Base-by-base conservation (phyloP, 1,140 invertebrate genomes). In the Macrotrachela quadricornifera region DNA sequence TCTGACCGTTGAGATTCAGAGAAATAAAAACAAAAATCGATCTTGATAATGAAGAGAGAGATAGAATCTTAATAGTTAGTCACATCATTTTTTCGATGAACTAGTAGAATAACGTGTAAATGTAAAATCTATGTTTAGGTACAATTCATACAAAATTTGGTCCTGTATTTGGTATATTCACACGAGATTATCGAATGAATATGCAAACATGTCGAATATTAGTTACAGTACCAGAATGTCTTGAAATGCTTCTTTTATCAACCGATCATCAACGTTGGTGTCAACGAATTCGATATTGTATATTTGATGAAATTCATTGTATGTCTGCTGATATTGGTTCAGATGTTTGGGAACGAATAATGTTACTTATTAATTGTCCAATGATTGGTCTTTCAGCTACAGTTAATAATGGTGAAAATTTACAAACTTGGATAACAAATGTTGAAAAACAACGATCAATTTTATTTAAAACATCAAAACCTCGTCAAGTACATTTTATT, bases 261-360 rank as follows among this genome's bases (percentile, higher is more conserved):
- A 36, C 18, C 16, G 36, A 43, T 15, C 13, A 50, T 43, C 42
- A 17, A 10, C 14, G 21, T n/a, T 50, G 49, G 49, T 40, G 40
- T 3, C 10, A 12, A 16, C 42, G 42, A 15, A 43, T 50, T 36
- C 21, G 42, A 30, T 50, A 50, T 30, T 15, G 42, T 50, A 36
- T 50, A 16, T 50, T 50, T 13, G 49, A 50, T 14, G 49, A 50
- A 50, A 50, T 50, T 30, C 49, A 50, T 43, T 43, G 16, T 30
- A 21, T 50, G n/a, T 30, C 17, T 36, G 40, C 14, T 30, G 49
- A 50, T 16, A 50, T 43, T 36, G 6, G 11, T 16, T 39, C 40
- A 17, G 41, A 43, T 15, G 42, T 50, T 15, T 50, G 49, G 49
- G 49, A 50, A 43, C 38, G 42, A 14, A 43, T 43, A n/a, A n/a